phyloP scores from a whole-genome alignment of 2,113 vertebrate genomes.

The Platysteira castanea region DNA sequence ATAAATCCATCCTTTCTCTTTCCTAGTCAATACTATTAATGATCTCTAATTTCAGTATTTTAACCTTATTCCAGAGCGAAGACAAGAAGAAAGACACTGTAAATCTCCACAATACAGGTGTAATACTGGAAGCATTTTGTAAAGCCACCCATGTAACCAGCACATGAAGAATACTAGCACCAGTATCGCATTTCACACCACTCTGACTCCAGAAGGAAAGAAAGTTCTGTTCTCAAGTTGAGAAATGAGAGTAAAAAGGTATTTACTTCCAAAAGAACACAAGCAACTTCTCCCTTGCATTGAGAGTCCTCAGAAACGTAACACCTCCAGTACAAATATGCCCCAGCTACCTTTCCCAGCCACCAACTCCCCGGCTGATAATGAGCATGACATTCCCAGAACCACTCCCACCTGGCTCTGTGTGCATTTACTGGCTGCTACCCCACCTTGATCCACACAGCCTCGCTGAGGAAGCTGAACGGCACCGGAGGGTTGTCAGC shows the following conservation, averaged over 20 bases:
- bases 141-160: not conserved
- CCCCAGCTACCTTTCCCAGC: not conserved
- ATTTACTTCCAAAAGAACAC: not conserved
- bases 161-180: not conserved
- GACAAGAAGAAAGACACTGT: not conserved
- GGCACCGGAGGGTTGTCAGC: slow-evolving; percentile 82
- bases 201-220: not conserved
- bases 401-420: rapidly evolving
- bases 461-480: slow-evolving; percentile 89
- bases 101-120: not conserved
- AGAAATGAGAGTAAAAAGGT: not conserved
- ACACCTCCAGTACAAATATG: not conserved
- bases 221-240: not conserved
- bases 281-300: not conserved
- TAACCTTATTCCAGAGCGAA: not conserved
- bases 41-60: not conserved
- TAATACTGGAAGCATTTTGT: not conserved
- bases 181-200: not conserved
- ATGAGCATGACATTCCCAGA: rapidly evolving
- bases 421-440: rapidly evolving
- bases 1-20: not conserved
- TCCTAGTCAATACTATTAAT: not conserved
- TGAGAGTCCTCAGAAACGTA: not conserved
- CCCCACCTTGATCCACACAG: slow-evolving; percentile 78
- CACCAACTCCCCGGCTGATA: not conserved